Evolutionary conservation across 2,888 invertebrate genomes (phyloP).

Genomic region (Acronicta leporina): DNA sequence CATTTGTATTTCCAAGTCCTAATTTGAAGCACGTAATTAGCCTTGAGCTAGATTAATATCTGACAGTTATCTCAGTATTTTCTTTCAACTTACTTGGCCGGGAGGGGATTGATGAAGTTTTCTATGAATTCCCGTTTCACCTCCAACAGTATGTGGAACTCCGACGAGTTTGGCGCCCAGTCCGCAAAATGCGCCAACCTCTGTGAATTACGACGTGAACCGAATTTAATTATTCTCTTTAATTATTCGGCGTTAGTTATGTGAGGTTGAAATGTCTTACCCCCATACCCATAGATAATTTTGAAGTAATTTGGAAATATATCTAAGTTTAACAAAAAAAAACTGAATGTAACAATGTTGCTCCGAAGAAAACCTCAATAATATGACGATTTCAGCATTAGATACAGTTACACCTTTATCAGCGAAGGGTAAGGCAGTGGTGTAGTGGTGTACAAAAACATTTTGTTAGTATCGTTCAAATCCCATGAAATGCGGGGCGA

Average conservation of each 20-base stretch:
- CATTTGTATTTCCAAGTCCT: neutral
- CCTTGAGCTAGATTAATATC: constrained; percentile 54
- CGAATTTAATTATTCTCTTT: constrained; percentile 70
- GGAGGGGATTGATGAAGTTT: constrained; percentile 90
- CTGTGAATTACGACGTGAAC: constrained; percentile 76
- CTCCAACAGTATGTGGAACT: constrained; percentile 92
- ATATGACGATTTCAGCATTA: too few relatives aligned
- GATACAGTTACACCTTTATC: too few relatives aligned
- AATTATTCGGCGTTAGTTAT: constrained; percentile 56
- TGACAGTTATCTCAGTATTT: constrained; percentile 35
- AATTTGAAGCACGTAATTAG: too few relatives aligned
- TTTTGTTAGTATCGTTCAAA: too few relatives aligned
- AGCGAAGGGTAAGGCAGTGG: too few relatives aligned
- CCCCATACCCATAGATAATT: neutral
- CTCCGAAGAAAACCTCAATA: too few relatives aligned
- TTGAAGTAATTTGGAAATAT: too few relatives aligned
- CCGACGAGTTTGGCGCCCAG: constrained; percentile 92
- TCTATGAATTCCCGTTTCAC: constrained; percentile 92
- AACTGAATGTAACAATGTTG: too few relatives aligned
- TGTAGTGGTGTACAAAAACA: too few relatives aligned
- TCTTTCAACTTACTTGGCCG: constrained; percentile 84
- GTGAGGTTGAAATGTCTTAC: constrained; percentile 48
- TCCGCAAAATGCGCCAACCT: constrained; percentile 93
- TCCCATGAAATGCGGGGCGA: too few relatives aligned
- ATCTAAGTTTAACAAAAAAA: too few relatives aligned